Base-by-base conservation (phyloP, 2,797 vertebrate species). In the Brachyalestes nurse region DNA sequence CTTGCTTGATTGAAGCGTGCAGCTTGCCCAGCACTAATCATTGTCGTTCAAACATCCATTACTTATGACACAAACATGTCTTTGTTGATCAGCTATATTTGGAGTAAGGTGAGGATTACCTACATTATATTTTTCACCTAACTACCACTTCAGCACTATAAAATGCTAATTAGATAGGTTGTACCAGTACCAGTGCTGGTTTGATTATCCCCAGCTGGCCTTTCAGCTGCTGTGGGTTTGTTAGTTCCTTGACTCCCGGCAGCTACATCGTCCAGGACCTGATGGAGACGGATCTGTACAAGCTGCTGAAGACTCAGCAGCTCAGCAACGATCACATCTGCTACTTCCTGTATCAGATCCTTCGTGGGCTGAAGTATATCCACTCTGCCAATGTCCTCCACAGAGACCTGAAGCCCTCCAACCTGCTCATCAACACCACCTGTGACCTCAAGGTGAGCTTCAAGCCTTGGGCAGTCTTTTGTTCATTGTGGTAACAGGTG, bases 241-340 rank as follows among this genome's bases (percentile, higher is more conserved):
- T 77, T 76, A 87, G 64, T 55, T 86, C 93, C 90, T 94, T 95
- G 88, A 95, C 93, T 64, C 62, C 28, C 23, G 69, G 82, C 91
- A 97, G 97, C 82, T 98, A 98, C 90, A 98, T 99, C 0, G 97
- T 99, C 21, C 96, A 98, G 92, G 97, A 97, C 85, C 93, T 99
- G 90, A 98, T 98, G 97, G 97, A 98, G 91, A 98, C 97, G 0
- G 97, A 99, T 89, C 93, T 99, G 4, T 98, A 98, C 94, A 98
- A 98, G 90, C 91, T 99, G 92, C 95, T 98, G 88, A 98, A 97
- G 83, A 89, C 91, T 0, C 97, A 99, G 80, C 96, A 94, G 71
- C 89, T 99, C 73, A 97, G 96, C 81, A 95, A 97, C 2, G 97
- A 98, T 90, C 97, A 98, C 62, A 92, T 97, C 79, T 97, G 97